Evolutionary conservation across 2,888 invertebrate genomes (phyloP), one percentile per base, ranked within the genome.

Genomic region (Cantharis flavilabris): DNA sequence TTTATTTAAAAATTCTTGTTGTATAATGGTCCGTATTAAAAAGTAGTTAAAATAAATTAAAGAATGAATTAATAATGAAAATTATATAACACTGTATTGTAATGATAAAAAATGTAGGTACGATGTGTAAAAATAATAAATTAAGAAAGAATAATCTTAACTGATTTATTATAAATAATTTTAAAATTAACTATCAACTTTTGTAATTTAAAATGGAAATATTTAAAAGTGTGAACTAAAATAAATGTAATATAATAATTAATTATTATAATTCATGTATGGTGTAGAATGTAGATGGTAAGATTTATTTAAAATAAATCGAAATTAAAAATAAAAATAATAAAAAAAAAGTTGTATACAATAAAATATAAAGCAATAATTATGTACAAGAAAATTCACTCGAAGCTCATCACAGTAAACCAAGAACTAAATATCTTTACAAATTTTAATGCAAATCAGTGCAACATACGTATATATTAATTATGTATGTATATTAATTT

Each of bases 321-420:
- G 76, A 82, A 83, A 79, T 83, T 84, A 84, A 82, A 81, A 70
- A 82, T 79, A 71, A 80, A 80, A 81, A 80, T 63, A 70, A 82
- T 78, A 26, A 23, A 73, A 80, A 82, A 81, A 81, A 49, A 49
- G n/a, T 49, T 81, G 84, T 84, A 83, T 84, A 86, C 82, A 86
- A 84, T 71, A 84, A 80, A 85, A 85, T 84, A 84, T 85, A 83
- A 85, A 86, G 85, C 85, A 85, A 87, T 82, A 83, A 86, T 86
- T 87, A 88, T 88, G 83, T 88, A 88, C 87, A 88, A 86, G 86
- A 86, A 86, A 86, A 86, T 86, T 85, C 85, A 86, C 85, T 87
- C 86, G 85, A 87, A 88, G 87, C 88, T 87, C 87, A 88, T 88
- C 88, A 88, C 88, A 88, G 88, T 87, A 88, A 88, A 87, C 86